Base-by-base conservation (phyloP, 1,140 invertebrate species). In the Nasonia longicornis region DNA sequence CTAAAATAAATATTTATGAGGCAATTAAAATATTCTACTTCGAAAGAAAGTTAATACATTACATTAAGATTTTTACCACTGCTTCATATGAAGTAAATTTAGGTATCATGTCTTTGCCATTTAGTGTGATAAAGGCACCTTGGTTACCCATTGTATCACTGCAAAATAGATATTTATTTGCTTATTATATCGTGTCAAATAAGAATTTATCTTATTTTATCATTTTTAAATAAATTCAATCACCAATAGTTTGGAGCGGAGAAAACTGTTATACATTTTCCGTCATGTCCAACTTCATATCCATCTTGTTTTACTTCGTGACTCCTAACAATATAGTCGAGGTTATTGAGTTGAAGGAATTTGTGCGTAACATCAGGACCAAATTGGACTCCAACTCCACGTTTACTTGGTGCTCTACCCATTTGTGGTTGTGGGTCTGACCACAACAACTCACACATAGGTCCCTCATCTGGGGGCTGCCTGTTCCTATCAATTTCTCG, bases 211-310 rank as follows among this genome's bases (percentile, higher is more conserved):
- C n/a, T 48, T 20, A n/a, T 48, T 73, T 63, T 72, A 38, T 45
- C 3, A 7, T 73, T 73, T 52, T 45, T 52, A 73, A 73, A 52
- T 48, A 48, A n/a, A 77, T 63, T 67, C 64, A 83, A 64, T 90
- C 91, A 98, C 97, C 98, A 99, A 93, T 99, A 99, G 92, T 99
- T 99, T 81, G 98, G 98, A 83, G 98, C 98, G 29, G 98, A 99
- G 92, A 98, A 98, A 6, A 98, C 97, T 3, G 97, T 98, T 84
- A 98, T 97, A 88, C 97, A 98, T 88, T 97, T 96, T 38, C 96
- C 97, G 89, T 98, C 94, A 88, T 99, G 98, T 12, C 95, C 95
- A 26, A 97, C 91, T 91, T 99, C 98, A 87, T 98, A 99, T 6
- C 99, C 99, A 67, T 97, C 95, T 85, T 96, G 95, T 91, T 99